These are phyloP conservation scores for Poecilia latipinna DNA, from an alignment of 2,113 vertebrate genomes.

Conservation along the genomic window DNA sequence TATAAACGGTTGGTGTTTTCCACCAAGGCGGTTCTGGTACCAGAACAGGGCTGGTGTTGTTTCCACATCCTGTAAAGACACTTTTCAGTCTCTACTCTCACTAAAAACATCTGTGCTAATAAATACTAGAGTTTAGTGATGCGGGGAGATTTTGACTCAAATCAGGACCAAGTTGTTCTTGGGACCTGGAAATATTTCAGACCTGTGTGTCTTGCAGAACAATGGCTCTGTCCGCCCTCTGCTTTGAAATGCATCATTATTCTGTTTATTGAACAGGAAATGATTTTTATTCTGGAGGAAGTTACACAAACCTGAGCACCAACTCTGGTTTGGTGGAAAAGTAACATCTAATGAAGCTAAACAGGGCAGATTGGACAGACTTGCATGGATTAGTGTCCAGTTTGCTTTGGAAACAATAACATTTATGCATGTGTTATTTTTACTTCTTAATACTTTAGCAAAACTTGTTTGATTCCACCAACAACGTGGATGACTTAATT, in stretches of 20 bases:
- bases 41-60: background rate
- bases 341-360: background rate
- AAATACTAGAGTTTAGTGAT: too few species aligned
- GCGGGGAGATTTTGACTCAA: too few species aligned
- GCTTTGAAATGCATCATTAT: too few species aligned
- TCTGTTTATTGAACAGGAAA: too few species aligned
- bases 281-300: too few species aligned
- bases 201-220: too few species aligned
- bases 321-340: background rate
- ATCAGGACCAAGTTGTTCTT: too few species aligned
- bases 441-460: background rate
- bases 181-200: too few species aligned
- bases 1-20: background rate
- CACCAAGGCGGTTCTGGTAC: background rate
- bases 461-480: background rate
- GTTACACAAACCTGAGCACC: background rate
- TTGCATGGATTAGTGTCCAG: background rate
- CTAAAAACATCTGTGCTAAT: too few species aligned
- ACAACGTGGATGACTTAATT: background rate
- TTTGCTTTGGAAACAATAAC: background rate
- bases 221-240: too few species aligned
- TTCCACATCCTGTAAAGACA: background rate
- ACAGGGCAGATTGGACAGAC: background rate
- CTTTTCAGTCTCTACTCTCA: background rate
- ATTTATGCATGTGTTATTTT: background rate